A percentile compares a stretch with the other conserved stretches of the same genome.
Conservation (phyloP, 2,888 invertebrate species). For the Byasa hedistus region DNA sequence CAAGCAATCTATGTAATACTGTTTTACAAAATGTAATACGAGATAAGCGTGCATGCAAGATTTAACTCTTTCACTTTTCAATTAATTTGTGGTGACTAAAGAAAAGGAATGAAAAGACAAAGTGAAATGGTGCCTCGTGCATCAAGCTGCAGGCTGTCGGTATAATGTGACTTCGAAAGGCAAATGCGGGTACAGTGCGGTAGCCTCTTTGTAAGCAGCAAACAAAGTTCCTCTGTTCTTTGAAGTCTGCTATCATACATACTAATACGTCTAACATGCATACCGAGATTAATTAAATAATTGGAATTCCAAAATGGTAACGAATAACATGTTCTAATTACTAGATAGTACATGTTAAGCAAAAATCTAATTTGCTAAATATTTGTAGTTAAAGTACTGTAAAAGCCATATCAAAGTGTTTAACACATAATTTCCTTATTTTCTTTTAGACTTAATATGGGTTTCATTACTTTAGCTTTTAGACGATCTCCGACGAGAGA, state of each 20-base stretch:
- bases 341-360: not conserved
- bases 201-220: slow-evolving; percentile 10
- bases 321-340: not conserved
- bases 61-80: not conserved
- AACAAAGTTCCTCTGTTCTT: not conserved
- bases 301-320: not conserved
- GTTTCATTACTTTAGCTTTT: no score
- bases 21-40: no score
- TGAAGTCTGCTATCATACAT: not conserved
- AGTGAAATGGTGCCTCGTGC: not conserved
- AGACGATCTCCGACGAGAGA: not conserved
- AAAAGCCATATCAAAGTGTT: no score
- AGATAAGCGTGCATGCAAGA: no score
- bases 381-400: no score
- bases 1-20: no score
- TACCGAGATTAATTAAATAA: not conserved
- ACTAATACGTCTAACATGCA: not conserved
- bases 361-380: not conserved
- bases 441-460: no score
- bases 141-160: not conserved
- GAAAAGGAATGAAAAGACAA: not conserved
- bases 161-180: slow-evolving; percentile 20
- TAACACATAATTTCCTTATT: no score
- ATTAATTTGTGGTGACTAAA: not conserved
- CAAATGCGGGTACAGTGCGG: slow-evolving; percentile 13